Evolutionary conservation across 2,797 vertebrate genomes (phyloP).

Genomic region (Arrhamphus sclerolepis): DNA sequence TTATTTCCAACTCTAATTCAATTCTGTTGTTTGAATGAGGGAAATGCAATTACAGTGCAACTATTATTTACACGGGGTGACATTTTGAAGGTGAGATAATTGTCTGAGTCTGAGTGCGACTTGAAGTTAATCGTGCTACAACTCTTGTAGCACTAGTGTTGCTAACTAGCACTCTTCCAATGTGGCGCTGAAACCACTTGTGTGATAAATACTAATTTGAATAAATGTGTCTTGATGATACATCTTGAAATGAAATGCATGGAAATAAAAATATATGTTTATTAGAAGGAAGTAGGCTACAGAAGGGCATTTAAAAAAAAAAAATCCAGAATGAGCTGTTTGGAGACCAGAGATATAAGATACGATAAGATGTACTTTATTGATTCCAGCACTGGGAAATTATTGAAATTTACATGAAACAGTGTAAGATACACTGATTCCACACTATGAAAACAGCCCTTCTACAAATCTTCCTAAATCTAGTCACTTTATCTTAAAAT

Average conservation of each 20-base stretch:
- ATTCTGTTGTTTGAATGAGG: slow-evolving; percentile 17
- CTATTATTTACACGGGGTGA: slow-evolving; percentile 32
- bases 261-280: neutral
- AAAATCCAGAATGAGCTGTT: too few species aligned
- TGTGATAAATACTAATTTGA: slow-evolving; percentile 5
- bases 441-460: too few species aligned
- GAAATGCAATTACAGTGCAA: slow-evolving; percentile 26
- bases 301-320: too few species aligned
- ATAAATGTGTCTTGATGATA: slow-evolving; percentile 4
- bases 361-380: too few species aligned
- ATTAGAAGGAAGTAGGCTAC: neutral
- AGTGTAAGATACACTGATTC: too few species aligned
- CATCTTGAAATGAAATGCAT: neutral
- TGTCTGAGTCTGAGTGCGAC: slow-evolving; percentile 21
- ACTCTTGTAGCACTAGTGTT: neutral
- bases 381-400: too few species aligned
- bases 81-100: slow-evolving; percentile 34
- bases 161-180: neutral
- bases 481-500: too few species aligned
- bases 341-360: too few species aligned
- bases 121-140: slow-evolving; percentile 11
- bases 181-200: slow-evolving; percentile 2
- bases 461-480: too few species aligned
- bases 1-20: slow-evolving; percentile 18
- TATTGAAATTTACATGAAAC: too few species aligned